Base-by-base conservation (phyloP, 64 coral and sea anemone genomes). In the Hydrozoanthus tunicans region DNA sequence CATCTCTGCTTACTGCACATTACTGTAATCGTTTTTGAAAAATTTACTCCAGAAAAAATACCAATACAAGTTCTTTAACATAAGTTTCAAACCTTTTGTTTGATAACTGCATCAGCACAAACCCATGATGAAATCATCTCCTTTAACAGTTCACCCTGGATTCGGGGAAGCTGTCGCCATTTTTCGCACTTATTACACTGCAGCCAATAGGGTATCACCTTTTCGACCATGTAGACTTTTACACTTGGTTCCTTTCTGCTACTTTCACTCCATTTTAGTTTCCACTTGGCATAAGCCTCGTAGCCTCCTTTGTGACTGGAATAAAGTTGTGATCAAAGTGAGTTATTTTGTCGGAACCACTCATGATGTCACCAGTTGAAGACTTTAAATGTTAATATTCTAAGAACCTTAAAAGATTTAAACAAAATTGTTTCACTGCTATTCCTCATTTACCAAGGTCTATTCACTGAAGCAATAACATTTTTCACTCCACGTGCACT, bases 291-390 rank as follows among this genome's bases (percentile, higher is more conserved):
- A 85, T 92, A 99, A 0, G 90, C 85, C 52, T 64, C 83, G 85
- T 96, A 99, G 52, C 97, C 97, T 64, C 85, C 92, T 43, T 99
- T 99, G 55, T 93, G 94, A 53, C 97, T 99, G 55, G 51, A 82
- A 20, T 26, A 64, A 76, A 82, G 15, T 43, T 89, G 53, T 79
- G 51, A 5, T 9, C 5, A 26, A 43, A 6, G 4, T 9, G 0
- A 76, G 7, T 76, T 26, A 6, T 15, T 75, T 25, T 6, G 43
- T 15, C 15, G 17, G 63, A 11, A 65, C 8, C 17, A 15, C 63
- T 15, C 6, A 1, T 65, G 12, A 65, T 65, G 17, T 10, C 63
- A 65, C 20, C 20, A 20, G 20, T 20, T 20, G 20, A 20, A 20
- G 20, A 20, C 20, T 20, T 20, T 20, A 20, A 20, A 20, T 20